Base-by-base conservation (phyloP, 1,140 invertebrate genomes). In the Habropoda laboriosa region DNA sequence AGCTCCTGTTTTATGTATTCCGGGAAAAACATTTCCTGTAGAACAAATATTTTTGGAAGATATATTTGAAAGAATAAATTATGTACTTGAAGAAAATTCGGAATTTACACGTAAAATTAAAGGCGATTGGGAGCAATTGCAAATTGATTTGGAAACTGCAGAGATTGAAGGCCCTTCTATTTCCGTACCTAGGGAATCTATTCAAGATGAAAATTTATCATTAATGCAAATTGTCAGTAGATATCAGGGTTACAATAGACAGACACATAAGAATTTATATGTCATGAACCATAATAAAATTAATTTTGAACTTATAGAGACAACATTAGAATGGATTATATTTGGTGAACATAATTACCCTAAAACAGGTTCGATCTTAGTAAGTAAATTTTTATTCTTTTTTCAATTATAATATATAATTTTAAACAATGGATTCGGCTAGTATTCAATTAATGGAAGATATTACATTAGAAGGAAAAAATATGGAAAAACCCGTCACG, bases 271-370 rank as follows among this genome's bases (percentile, higher is more conserved):
- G 90, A 96, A 95, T 88, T 90, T 98, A 82, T 96, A 96, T 84
- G 87, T 97, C 35, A 97, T 97, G 96, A 96, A 98, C 90, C 92
- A 94, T 92, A 94, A 95, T 24, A 95, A 94, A 88, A 96, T 97
- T n/a, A 97, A 98, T 93, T 95, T 95, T 76, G 97, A 97, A 68
- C 91, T 98, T 5, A 95, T 98, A 47, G 96, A 97, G 84, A 92
- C 94, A 49, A 93, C 96, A 55, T 89, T 98, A 24, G 93, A 91
- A 86, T 96, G 91, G 94, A 95, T 94, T 85, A 94, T 95, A 30
- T 89, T 93, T 32, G 96, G 95, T 4, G 91, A 95, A 42, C 96
- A 97, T 89, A 91, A 95, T 12, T 96, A 96, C 94, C 96, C 96
- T 5, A 94, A 90, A 88, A 94, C 94, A 83, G 96, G 96, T 47